Base-by-base conservation (phyloP, 2,113 vertebrate genomes). In the Meles meles region DNA sequence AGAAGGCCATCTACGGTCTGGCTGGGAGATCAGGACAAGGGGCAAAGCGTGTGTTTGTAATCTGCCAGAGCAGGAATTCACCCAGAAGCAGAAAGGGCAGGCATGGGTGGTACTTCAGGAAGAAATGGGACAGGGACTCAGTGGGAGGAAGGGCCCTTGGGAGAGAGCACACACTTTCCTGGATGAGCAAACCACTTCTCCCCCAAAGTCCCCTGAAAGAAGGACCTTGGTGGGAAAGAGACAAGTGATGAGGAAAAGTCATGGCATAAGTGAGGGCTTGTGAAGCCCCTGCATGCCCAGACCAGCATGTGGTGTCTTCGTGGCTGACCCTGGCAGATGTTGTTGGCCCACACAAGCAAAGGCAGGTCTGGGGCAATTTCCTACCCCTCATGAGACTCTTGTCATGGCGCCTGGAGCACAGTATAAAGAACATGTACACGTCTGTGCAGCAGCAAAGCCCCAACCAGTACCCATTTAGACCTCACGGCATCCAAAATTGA, bases 221-320 rank as follows among this genome's bases (percentile, higher is more conserved):
- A 65, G 57, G 72, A 90, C 27, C 57, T 49, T 9, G 88, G 34
- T n/a, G 31, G 29, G 57, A 27, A 5, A 20, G 6, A 77, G 31
- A 49, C 34, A 37, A 27, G 42, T 77, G 37, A 63, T 5, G 2
- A 79, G 88, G 55, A 77, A 49, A 63, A 59, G 42, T 23, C 34
- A 20, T n/a, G 25, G 57, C 23, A 7, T 47, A 63, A 80, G 29
- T 23, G 11, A 77, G 27, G 4, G 5, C 42, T 47, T 77, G 42
- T 3, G 17, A 44, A 76, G 72, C 21, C 9, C 42, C 57, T 13
- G 6, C 42, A 20, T 1, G 37, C 23, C 42, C 42, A 79, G 72
- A 27, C 42, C 23, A 79, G 57, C 34, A 29, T 0, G 11, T 65
- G 42, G 15, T 49, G 42, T n/a, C 42, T 57, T 63, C 0, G 0